Evolutionary conservation across 2,888 invertebrate species (phyloP), one percentile per base, ranked within the genome.

Genomic region (Cryptophagus acutangulus): DNA sequence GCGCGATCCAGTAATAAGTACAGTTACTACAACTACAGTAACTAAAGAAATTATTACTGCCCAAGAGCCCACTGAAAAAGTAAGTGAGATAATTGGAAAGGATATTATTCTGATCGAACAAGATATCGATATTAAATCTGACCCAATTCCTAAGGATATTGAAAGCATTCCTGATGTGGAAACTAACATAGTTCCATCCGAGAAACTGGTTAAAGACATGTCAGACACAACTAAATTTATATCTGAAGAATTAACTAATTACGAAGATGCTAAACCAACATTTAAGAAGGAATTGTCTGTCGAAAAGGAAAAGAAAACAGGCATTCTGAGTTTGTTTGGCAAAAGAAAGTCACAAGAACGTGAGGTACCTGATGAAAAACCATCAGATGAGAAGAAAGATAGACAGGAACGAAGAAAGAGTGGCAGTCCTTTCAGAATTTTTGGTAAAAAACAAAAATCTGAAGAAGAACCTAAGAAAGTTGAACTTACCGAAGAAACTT

Each of bases 351-450:
- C 37, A 15, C 40, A 41, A 35, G 31, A 31, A 31, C 31, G 31
- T 3, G 31, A 31, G n/a, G 16, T 12, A n/a, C 16, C 31, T 8
- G 18, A 38, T 26, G 41, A 39, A 10, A 18, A 17, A 17, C 3
- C 17, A 3, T 2, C 3, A 3, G 46, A 46, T 12, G 43, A 43
- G 12, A 39, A 45, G 35, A 37, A 37, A 40, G 45, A 36, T 13
- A n/a, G n/a, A n/a, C n/a, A n/a, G n/a, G 46, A 45, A 33, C 40
- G 41, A 12, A 46, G 51, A 33, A 57, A 55, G 37, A 45, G 48
- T 36, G 45, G 42, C 33, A 52, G 54, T 31, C 49, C 55, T 9
- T 54, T 56, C 35, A 51, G 55, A 37, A 37, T 55, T 28, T 56
- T 56, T 26, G 52, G 49, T 12, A 52, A 45, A 34, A 52, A 55